Conservation (phyloP, 2,888 invertebrate genomes). For the Eupithecia centaureata region DNA sequence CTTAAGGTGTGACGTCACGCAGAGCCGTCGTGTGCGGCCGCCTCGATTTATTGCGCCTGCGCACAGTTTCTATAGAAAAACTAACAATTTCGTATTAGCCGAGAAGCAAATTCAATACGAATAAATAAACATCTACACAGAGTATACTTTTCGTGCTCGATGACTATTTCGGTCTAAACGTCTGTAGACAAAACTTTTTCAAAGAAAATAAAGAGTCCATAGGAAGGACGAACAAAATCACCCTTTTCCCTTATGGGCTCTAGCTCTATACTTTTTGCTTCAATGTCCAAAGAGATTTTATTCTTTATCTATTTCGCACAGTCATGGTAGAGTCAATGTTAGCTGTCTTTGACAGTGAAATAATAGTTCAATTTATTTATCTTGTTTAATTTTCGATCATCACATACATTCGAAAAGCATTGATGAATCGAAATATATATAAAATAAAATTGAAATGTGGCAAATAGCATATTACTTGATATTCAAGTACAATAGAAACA, state of each 20-base stretch:
- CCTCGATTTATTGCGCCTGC: slow-evolving; percentile 81
- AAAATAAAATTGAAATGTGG: slow-evolving; percentile 69
- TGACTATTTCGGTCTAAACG: too few relatives aligned
- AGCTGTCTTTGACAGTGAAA: slow-evolving; percentile 1
- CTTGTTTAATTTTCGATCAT: slow-evolving; percentile 12
- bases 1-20: slow-evolving; percentile 83
- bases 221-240: background rate
- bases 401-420: slow-evolving; percentile 4
- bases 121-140: background rate
- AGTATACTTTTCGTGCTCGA: background rate
- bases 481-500: slow-evolving; percentile 65
- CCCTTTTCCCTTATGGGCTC: background rate
- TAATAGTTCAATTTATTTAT: background rate
- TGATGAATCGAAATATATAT: slow-evolving; percentile 20
- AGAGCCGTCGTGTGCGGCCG: slow-evolving; percentile 83
- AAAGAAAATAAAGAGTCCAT: background rate
- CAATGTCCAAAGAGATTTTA: background rate
- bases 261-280: too few relatives aligned
- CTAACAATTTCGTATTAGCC: slow-evolving; percentile 53
- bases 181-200: background rate
- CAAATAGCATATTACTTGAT: slow-evolving; percentile 77
- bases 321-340: slow-evolving; percentile 5
- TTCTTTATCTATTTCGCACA: background rate
- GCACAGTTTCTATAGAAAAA: slow-evolving; percentile 72
- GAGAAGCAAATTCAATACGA: slow-evolving; percentile 1